Evolutionary conservation across 2,797 vertebrate species (phyloP).

Genomic region (Zenarchopterus dispar): DNA sequence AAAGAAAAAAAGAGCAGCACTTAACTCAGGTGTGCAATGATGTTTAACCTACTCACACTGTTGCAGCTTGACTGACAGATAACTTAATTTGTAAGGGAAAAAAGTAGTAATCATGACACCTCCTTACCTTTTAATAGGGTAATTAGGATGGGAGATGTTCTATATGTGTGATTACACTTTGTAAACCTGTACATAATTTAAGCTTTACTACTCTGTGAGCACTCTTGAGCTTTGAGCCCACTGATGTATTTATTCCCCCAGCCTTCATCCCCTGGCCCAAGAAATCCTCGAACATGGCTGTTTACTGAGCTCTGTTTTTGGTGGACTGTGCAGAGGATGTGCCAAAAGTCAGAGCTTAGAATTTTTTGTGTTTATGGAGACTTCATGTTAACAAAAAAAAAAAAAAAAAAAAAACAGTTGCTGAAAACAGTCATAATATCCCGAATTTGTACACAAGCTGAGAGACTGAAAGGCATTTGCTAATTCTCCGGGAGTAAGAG

Average conservation of each 20-base stretch:
- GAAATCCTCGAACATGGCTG: conserved; percentile 41
- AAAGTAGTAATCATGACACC: conserved; percentile 3
- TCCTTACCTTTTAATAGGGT: conserved; percentile 17
- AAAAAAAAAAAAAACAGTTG: too few species aligned
- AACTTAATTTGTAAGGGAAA: not conserved
- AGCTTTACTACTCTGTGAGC: conserved; percentile 46
- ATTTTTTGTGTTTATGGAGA: conserved; percentile 25
- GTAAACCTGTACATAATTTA: conserved; percentile 62
- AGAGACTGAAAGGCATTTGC: conserved; percentile 30
- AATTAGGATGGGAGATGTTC: conserved; percentile 26
- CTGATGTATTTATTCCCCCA: conserved; percentile 64
- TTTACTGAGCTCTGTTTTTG: conserved; percentile 60
- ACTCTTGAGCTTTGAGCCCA: conserved; percentile 53
- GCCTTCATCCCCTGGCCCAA: conserved; percentile 57
- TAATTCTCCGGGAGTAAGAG: conserved; percentile 40
- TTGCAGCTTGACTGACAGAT: conserved; percentile 32
- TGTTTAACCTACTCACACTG: conserved; percentile 37
- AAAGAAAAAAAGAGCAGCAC: conserved; percentile 35
- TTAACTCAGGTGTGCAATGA: conserved; percentile 64
- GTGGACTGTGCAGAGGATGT: conserved; percentile 52
- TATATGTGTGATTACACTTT: conserved; percentile 39
- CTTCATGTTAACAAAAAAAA: not conserved
- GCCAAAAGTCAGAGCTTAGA: conserved; percentile 31
- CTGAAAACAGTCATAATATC: conserved; percentile 13
- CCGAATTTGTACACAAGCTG: conserved; percentile 22